These are phyloP conservation scores for Stylophora pistillata DNA, from an alignment of 64 coral and sea anemone species.

Conservation along the genomic window DNA sequence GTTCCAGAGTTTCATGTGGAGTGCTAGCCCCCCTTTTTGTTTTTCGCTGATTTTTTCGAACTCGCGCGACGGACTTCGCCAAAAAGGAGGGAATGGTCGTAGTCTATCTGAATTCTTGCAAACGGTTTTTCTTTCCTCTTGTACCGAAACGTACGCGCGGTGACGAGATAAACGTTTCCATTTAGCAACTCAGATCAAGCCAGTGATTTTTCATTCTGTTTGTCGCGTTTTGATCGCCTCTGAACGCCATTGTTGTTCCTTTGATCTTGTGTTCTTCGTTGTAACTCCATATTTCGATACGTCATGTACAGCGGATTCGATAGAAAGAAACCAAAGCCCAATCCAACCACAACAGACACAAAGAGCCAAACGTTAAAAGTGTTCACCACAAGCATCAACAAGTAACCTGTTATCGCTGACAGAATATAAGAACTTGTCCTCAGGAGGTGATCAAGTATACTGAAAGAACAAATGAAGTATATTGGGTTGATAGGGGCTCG, in stretches of 20 bases:
- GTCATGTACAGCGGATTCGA: constrained; percentile 23
- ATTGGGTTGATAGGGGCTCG: not conserved
- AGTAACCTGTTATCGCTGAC: not conserved
- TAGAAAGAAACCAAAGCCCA: constrained; percentile 2
- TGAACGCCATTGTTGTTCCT: not conserved
- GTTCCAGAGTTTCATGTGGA: no score
- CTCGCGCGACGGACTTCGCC: no score
- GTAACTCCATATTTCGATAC: not conserved
- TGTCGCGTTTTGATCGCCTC: not conserved
- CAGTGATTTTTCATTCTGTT: not conserved
- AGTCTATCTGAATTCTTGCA: no score
- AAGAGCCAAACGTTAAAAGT: constrained; percentile 3
- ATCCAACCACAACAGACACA: not conserved
- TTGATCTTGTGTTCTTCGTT: not conserved
- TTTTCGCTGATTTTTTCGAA: no score
- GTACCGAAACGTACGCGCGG: no score
- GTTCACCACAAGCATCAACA: constrained; percentile 15
- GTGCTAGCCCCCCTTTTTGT: no score
- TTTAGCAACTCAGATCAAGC: not conserved
- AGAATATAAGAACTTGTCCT: not conserved
- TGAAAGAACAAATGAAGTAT: not conserved
- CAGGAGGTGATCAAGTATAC: not conserved
- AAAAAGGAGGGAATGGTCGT: no score
- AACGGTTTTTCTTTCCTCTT: no score
- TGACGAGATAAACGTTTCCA: no score